phyloP scores from a whole-genome alignment of 2,113 vertebrate species.

The Hypanus sabinus region DNA sequence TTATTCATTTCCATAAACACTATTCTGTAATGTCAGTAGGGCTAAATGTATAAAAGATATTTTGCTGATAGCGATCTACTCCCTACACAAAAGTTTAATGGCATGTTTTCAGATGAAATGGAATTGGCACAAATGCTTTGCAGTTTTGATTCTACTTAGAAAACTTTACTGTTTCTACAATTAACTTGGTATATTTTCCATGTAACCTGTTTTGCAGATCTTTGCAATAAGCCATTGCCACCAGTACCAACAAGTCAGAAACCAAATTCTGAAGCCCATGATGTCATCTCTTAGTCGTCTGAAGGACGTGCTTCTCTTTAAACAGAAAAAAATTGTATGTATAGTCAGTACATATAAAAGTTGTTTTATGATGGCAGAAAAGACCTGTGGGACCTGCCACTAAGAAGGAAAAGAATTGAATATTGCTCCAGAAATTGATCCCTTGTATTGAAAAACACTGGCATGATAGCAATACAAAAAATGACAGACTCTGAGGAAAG shows the following conservation, averaged over 20 bases:
- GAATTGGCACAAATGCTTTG: not conserved
- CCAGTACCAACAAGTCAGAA: slow-evolving; percentile 53
- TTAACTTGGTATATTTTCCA: slow-evolving; percentile 41
- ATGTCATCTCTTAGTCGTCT: slow-evolving; percentile 53
- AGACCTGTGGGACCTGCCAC: not conserved
- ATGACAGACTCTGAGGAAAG: not conserved
- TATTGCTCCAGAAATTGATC: not conserved
- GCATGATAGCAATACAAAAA: not conserved
- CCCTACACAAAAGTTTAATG: no score
- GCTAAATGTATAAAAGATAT: not conserved
- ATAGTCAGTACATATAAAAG: no score
- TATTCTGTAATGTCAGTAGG: not conserved
- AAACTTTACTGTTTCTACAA: not conserved
- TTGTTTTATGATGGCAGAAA: not conserved
- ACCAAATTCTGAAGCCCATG: slow-evolving; percentile 60
- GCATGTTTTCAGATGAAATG: not conserved
- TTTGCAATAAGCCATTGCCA: slow-evolving; percentile 62
- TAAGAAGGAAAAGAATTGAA: not conserved
- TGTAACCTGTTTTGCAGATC: slow-evolving; percentile 52
- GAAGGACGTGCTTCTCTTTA: not conserved
- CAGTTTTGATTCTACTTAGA: not conserved
- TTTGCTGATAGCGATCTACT: not conserved
- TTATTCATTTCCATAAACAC: no score
- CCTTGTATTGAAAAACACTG: not conserved
- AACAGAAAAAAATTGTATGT: not conserved